Conservation (phyloP, 2,888 invertebrate genomes). For the Archips crataeganus region DNA sequence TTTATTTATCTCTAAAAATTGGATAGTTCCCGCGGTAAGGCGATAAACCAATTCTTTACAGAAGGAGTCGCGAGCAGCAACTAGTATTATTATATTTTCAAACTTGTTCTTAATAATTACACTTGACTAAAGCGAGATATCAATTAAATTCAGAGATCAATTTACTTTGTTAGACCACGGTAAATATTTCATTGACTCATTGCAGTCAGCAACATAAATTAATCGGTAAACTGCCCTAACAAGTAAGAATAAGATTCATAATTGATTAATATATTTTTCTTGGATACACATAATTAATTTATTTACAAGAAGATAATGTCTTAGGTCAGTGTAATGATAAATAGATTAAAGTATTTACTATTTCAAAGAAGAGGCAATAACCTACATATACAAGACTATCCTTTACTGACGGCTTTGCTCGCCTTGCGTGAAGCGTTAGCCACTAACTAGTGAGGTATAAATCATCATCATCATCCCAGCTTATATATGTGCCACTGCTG, state of each 20-base stretch:
- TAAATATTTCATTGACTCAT: not conserved
- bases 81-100: no score
- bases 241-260: not conserved
- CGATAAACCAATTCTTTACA: no score
- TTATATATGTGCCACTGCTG: no score
- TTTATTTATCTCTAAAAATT: no score
- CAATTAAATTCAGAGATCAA: not conserved
- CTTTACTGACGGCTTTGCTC: no score
- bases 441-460: no score
- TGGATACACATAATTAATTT: not conserved
- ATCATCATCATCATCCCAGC: no score
- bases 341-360: not conserved
- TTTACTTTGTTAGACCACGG: not conserved
- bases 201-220: not conserved
- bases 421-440: no score
- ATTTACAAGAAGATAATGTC: not conserved
- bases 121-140: not conserved
- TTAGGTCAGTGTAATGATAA: slow-evolving; percentile 6
- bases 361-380: not conserved
- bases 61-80: no score
- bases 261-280: not conserved
- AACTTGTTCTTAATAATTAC: no score
- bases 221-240: not conserved
- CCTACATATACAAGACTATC: not conserved
- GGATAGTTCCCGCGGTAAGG: no score